These are phyloP conservation scores for Wiebesia pumilae DNA, from an alignment of 1,140 invertebrate genomes.

Conservation along the genomic window DNA sequence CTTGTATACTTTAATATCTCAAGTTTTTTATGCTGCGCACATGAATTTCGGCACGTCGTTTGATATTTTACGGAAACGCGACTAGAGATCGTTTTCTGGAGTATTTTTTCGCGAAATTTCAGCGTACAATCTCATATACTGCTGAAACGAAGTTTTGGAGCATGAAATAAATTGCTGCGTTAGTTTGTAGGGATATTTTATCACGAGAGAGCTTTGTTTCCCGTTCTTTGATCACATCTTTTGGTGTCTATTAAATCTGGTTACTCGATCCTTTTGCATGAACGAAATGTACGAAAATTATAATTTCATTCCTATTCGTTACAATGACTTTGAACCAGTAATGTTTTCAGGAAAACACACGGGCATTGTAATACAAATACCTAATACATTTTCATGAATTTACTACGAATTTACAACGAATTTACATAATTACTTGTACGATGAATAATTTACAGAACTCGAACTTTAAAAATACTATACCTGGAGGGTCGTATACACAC, in stretches of 20 bases:
- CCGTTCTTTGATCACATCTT: neutral
- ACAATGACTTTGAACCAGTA: too few relatives aligned
- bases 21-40: conserved; percentile 34
- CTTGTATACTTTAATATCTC: conserved; percentile 36
- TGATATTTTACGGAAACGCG: conserved; percentile 21
- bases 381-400: too few relatives aligned
- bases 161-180: conserved; percentile 15
- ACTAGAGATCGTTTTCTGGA: conserved; percentile 26
- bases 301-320: too few relatives aligned
- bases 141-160: conserved; percentile 22
- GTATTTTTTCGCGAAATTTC: conserved; percentile 26
- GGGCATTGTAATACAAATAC: too few relatives aligned
- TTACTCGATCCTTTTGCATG: neutral
- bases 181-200: neutral
- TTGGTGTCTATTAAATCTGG: neutral
- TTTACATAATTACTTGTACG: too few relatives aligned
- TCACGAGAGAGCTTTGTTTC: neutral
- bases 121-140: conserved; percentile 9
- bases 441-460: too few relatives aligned
- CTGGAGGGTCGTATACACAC: neutral
- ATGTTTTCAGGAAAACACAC: too few relatives aligned
- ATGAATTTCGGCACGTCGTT: conserved; percentile 26
- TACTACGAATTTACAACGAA: too few relatives aligned
- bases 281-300: neutral
- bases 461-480: too few relatives aligned